Percentiles rank a stretch among this genome's conserved stretches.
These are phyloP conservation scores for Pseudopleuronectes americanus DNA, from an alignment of 2,797 vertebrate species.

Conservation along the genomic window DNA sequence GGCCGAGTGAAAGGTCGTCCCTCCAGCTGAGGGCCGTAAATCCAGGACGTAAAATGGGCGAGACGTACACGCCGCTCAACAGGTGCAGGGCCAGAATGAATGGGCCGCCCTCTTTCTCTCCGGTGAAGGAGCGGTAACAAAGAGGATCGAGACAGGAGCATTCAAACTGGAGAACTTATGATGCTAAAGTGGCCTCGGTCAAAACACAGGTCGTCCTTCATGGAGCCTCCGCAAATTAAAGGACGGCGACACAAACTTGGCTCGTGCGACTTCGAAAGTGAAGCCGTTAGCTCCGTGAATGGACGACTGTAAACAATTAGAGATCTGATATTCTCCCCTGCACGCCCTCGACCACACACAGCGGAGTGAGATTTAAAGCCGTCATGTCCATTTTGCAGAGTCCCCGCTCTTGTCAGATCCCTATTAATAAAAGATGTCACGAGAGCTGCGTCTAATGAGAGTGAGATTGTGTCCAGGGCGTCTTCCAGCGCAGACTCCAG, in stretches of 20 bases:
- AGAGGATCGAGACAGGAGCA: slow-evolving; percentile 44
- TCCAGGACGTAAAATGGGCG: slow-evolving; percentile 77
- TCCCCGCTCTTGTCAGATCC: slow-evolving; percentile 21
- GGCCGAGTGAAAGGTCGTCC: slow-evolving; percentile 72
- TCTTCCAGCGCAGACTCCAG: slow-evolving; percentile 1
- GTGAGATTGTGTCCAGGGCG: slow-evolving; percentile 24
- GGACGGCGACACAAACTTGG: slow-evolving; percentile 31
- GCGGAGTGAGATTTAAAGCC: background rate
- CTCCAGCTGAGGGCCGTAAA: slow-evolving; percentile 84
- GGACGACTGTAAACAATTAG: slow-evolving; percentile 6
- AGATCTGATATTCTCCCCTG: background rate
- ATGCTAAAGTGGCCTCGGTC: slow-evolving; percentile 39
- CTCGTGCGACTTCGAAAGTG: slow-evolving; percentile 9
- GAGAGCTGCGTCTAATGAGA: slow-evolving; percentile 47
- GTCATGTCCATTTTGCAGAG: background rate
- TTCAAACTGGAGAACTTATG: slow-evolving; percentile 55
- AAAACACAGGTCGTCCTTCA: slow-evolving; percentile 53
- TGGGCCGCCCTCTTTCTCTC: slow-evolving; percentile 29
- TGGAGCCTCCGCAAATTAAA: slow-evolving; percentile 40
- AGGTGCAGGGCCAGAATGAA: slow-evolving; percentile 80
- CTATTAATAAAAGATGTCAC: slow-evolving; percentile 42
- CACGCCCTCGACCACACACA: background rate
- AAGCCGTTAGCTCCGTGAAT: slow-evolving; percentile 18
- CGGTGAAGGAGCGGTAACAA: slow-evolving; percentile 45
- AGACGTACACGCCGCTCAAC: slow-evolving; percentile 76